These are phyloP conservation scores for Discoglossus pictus DNA, from an alignment of 2,797 vertebrate species.

Conservation along the genomic window DNA sequence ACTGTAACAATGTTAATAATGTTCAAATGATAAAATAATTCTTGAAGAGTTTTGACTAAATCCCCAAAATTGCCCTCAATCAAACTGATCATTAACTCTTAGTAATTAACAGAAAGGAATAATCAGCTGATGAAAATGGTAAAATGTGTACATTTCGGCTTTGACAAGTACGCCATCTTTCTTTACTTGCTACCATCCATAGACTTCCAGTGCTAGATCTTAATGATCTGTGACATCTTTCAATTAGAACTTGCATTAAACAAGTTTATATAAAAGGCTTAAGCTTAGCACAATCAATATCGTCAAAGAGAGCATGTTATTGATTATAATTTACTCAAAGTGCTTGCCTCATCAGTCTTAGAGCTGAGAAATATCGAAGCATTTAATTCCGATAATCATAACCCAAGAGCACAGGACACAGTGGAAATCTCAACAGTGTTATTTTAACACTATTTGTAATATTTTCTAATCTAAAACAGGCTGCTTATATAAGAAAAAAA, in stretches of 20 bases:
- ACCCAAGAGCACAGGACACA: constrained; percentile 32
- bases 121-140: no score
- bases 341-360: constrained; percentile 68
- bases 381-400: constrained; percentile 59
- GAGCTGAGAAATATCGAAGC: constrained; percentile 57
- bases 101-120: no score
- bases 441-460: no score
- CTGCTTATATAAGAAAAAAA: no score
- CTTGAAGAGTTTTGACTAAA: no score
- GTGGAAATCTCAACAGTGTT: constrained; percentile 1
- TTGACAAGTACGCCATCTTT: no score
- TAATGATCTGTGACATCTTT: constrained; percentile 57
- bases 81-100: no score
- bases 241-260: constrained; percentile 60
- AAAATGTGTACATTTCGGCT: no score
- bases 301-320: constrained; percentile 71
- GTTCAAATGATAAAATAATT: no score
- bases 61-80: no score
- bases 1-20: no score
- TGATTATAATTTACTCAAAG: constrained; percentile 72
- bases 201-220: constrained; percentile 14
- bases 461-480: no score
- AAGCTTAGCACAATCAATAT: constrained; percentile 66
- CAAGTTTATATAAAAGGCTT: constrained; percentile 57
- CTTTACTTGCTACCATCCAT: constrained; percentile 9